phyloP scores from a whole-genome alignment of 2,113 vertebrate species.

The Grantiella picta region DNA sequence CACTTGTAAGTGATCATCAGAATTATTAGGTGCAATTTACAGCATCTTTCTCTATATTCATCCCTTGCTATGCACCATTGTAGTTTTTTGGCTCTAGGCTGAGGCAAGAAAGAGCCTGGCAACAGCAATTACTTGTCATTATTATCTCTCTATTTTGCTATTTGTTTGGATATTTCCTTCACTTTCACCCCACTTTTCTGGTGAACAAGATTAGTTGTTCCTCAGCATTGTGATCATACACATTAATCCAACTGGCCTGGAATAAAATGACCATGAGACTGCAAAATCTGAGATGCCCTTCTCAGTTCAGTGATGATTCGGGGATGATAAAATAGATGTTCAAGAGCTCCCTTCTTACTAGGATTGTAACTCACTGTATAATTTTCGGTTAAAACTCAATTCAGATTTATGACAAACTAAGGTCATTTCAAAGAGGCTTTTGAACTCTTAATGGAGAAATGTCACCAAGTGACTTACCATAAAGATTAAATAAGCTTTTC shows the following conservation, averaged over 20 bases:
- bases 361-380: not conserved
- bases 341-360: not conserved
- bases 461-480: not conserved
- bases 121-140: not conserved
- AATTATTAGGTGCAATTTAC: not conserved
- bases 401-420: not conserved
- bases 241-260: not conserved
- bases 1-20: not conserved
- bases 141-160: not conserved
- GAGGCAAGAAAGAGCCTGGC: not conserved
- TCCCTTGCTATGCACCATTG: not conserved
- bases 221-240: not conserved
- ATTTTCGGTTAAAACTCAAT: not conserved
- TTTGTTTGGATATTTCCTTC: not conserved
- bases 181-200: not conserved
- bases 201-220: not conserved
- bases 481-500: not conserved
- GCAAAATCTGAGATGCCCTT: constrained; percentile 11
- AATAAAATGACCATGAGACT: not conserved
- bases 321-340: not conserved
- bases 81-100: not conserved
- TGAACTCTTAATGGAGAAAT: not conserved
- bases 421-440: not conserved
- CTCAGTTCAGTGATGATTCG: constrained; percentile 20
- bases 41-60: not conserved